Evolutionary conservation across 1,140 invertebrate genomes (phyloP).

Genomic region (Macrobrachium nipponense): DNA sequence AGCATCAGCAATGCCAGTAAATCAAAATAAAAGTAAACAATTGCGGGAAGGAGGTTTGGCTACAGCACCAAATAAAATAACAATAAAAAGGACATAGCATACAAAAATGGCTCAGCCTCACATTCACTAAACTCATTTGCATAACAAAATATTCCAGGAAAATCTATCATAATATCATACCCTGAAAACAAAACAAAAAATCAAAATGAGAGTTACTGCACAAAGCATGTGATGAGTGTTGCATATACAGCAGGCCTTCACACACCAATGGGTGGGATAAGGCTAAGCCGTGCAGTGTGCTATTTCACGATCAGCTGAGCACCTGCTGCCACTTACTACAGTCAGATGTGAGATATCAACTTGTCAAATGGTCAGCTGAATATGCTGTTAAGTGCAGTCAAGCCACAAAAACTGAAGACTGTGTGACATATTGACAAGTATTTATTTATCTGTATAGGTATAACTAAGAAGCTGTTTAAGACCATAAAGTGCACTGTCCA

Average conservation of each 20-base stretch:
- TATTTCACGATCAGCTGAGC: slow-evolving; percentile 30
- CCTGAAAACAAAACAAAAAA: slow-evolving; percentile 58
- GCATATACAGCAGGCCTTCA: slow-evolving; percentile 17
- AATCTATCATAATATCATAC: slow-evolving; percentile 38
- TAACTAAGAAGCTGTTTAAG: slow-evolving; percentile 32
- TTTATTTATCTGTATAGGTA: neutral
- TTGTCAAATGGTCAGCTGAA: slow-evolving; percentile 27
- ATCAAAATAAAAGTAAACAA: no score
- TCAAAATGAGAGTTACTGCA: slow-evolving; percentile 38
- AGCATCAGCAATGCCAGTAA: no score
- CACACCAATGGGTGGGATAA: slow-evolving; percentile 4
- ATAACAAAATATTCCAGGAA: slow-evolving; percentile 31
- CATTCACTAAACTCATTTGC: slow-evolving; percentile 27
- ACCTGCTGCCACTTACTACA: slow-evolving; percentile 9
- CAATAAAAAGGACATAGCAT: neutral
- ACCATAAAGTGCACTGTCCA: slow-evolving; percentile 39
- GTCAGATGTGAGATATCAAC: neutral
- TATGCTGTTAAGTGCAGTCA: slow-evolving; percentile 14
- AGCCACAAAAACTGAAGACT: slow-evolving; percentile 14
- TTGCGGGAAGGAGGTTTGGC: slow-evolving; percentile 13
- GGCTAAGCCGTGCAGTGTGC: slow-evolving; percentile 39
- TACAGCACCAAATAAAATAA: slow-evolving; percentile 45
- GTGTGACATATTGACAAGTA: slow-evolving; percentile 16
- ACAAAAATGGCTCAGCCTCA: slow-evolving; percentile 29
- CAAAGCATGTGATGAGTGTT: slow-evolving; percentile 37